phyloP scores from a whole-genome alignment of 2,888 invertebrate genomes.

The Campoplex nolae region DNA sequence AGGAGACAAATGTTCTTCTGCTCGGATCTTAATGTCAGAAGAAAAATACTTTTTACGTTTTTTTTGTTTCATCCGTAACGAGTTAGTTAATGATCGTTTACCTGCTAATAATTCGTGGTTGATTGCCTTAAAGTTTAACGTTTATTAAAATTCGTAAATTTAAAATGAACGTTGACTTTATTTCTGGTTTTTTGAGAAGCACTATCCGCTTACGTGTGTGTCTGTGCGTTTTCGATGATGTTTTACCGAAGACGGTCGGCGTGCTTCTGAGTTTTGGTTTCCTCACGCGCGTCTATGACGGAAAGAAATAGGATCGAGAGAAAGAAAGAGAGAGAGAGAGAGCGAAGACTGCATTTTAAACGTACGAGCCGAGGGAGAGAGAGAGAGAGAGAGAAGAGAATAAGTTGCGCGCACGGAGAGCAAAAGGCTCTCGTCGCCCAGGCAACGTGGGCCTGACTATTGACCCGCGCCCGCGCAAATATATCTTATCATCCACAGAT shows the following conservation, averaged over 20 bases:
- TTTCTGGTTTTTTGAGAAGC: background rate
- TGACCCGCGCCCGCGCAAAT: slow-evolving; percentile 83
- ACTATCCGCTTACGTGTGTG: background rate
- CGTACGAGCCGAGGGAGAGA: background rate
- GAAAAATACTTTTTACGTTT: background rate
- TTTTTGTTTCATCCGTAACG: background rate
- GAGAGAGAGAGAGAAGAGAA: slow-evolving; percentile 40
- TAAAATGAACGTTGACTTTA: background rate
- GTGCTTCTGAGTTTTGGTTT: slow-evolving; percentile 48
- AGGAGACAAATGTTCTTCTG: background rate
- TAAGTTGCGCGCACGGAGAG: slow-evolving; percentile 47
- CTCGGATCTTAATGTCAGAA: background rate
- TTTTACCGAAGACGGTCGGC: slow-evolving; percentile 52
- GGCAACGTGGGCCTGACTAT: slow-evolving; percentile 80
- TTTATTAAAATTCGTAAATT: background rate
- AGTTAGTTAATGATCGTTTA: background rate
- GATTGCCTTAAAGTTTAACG: background rate
- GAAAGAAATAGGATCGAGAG: slow-evolving; percentile 17
- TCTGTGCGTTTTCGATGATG: slow-evolving; percentile 5
- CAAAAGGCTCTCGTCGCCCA: slow-evolving; percentile 74
- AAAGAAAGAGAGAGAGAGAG: slow-evolving; percentile 20
- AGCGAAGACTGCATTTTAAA: slow-evolving; percentile 8
- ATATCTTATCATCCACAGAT: slow-evolving; percentile 74
- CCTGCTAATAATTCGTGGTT: slow-evolving; percentile 1
- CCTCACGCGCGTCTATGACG: slow-evolving; percentile 10